Evolutionary conservation across 2,113 vertebrate genomes (phyloP).

Genomic region (Malurus elegans): DNA sequence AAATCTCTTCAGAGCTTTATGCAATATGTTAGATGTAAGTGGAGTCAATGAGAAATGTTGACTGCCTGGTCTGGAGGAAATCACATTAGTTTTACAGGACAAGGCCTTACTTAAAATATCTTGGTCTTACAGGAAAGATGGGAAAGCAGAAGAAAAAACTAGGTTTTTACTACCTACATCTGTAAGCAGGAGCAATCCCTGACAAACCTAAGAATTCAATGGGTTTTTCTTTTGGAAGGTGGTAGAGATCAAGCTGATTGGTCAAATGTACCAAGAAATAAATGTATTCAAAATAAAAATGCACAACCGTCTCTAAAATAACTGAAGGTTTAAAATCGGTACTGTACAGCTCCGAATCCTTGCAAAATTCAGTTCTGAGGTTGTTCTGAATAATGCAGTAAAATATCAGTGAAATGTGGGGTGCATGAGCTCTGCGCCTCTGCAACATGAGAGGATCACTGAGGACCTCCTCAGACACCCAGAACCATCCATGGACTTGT

Average conservation of each 20-base stretch:
- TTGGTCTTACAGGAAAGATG: not conserved
- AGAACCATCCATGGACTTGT: not conserved
- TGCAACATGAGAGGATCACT: not conserved
- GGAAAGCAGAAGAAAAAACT: not conserved
- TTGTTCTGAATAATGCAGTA: not conserved
- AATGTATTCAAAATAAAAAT: not conserved
- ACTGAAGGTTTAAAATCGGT: not conserved
- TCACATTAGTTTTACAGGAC: not conserved
- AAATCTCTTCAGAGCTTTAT: not conserved
- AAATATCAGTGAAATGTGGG: not conserved
- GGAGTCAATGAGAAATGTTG: not conserved
- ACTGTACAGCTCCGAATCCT: not conserved
- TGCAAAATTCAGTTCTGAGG: not conserved
- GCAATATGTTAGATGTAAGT: not conserved
- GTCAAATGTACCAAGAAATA: not conserved
- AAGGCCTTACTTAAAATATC: not conserved
- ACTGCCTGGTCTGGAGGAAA: not conserved
- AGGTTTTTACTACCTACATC: not conserved
- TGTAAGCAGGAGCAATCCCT: not conserved
- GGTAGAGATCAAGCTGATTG: not conserved
- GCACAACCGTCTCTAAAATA: fast-evolving
- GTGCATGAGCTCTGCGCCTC: not conserved
- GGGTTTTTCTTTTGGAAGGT: not conserved
- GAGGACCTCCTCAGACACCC: not conserved
- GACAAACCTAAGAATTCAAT: fast-evolving